Base-by-base conservation (phyloP, 2,113 vertebrate genomes). In the Corythornis vintsioides region DNA sequence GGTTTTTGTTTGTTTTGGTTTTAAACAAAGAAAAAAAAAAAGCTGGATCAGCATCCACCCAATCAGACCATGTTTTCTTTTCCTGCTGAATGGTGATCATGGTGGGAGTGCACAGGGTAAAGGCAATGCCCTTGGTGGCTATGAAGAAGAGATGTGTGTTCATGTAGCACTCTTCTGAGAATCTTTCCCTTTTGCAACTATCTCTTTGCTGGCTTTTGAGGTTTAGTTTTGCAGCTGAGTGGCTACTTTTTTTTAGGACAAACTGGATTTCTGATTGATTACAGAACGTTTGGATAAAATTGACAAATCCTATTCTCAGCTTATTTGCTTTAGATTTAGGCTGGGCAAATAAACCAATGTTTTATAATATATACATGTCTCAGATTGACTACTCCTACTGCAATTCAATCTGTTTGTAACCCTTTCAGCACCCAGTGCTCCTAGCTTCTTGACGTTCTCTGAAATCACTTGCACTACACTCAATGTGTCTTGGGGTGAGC, bases 401-500 rank as follows among this genome's bases (percentile, higher is more conserved):
- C 69, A 80, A 70, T 76, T 71, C 64, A 56, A 61, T 76, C 24
- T 82, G 2, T 86, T 47, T 83, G 65, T 90, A 52, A 15, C 79
- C 66, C 72, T 92, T 94, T 42, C 97, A 99, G 99, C 99, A 76
- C 99, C 99, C 33, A 98, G 98, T 42, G 95, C 97, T 92, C 99
- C 99, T 59, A 98, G 98, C 97, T 99, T 97, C 94, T 96, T 99
- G 96, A 94, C 92, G 3, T 99, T 99, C 97, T 98, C 99, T 1
- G 99, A 99, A 97, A 98, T 99, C 95, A 99, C 98, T 13, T 98
- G 98, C 86, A 98, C 97, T 13, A 99, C 98, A 0, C 98, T 99
- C 91, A 99, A 99, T 0, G 98, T 99, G 76, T 99, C 99, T 26
- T 99, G 99, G 99, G 99, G 99, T 0, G 97, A 98, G 78, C 99